Percentiles rank a stretch among this genome's conserved stretches.
phyloP scores from a whole-genome alignment of 2,797 vertebrate species.

The Hypotaenidia philippensis region DNA sequence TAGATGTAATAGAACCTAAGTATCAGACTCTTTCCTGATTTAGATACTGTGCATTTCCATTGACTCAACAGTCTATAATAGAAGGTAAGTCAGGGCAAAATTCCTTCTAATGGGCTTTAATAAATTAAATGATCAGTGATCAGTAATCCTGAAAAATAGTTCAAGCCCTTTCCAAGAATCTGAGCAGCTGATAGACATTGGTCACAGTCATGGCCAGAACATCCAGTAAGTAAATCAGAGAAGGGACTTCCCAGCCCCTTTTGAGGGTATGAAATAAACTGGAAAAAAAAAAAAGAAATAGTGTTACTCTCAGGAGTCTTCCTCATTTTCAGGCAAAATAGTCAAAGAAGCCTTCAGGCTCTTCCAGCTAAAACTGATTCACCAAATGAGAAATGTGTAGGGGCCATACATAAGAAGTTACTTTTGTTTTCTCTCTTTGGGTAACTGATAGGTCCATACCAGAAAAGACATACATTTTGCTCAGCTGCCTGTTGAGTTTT shows the following conservation, averaged over 20 bases:
- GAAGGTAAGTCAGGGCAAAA: neutral
- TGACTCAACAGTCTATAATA: neutral
- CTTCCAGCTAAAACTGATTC: neutral
- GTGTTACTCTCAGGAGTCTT: neutral
- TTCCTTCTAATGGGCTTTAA: neutral
- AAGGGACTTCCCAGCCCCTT: neutral
- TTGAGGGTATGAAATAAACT: neutral
- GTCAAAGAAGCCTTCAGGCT: neutral
- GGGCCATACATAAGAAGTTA: neutral
- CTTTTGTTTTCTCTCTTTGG: neutral
- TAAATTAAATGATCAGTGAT: neutral
- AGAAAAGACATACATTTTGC: neutral
- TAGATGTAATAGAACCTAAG: neutral
- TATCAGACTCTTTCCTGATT: neutral
- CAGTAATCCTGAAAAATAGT: neutral
- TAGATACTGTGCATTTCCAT: neutral
- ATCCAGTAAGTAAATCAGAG: neutral
- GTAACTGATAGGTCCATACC: neutral
- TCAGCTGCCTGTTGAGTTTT: neutral
- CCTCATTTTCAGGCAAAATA: neutral
- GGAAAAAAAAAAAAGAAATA: neutral
- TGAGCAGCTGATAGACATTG: neutral
- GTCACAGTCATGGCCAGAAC: neutral
- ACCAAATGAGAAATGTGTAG: neutral
- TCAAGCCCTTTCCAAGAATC: neutral